A percentile compares a stretch with the other conserved stretches of the same genome.
Evolutionary conservation across 2,888 invertebrate species (phyloP).

Genomic region (Tenthredo amoena): DNA sequence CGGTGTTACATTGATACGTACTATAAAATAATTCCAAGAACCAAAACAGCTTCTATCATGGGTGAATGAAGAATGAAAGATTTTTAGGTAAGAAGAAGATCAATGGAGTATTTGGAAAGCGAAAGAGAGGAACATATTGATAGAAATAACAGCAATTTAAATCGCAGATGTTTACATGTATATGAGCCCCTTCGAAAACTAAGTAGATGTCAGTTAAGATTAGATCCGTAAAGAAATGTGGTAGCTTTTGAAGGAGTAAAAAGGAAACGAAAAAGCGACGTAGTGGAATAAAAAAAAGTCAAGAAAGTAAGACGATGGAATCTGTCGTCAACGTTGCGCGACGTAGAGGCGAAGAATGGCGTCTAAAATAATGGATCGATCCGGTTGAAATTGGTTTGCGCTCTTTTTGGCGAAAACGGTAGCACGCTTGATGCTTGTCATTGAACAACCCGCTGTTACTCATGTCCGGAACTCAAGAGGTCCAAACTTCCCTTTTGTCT

Average conservation of each 20-base stretch:
- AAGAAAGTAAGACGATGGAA: conserved; percentile 21
- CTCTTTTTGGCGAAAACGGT: conserved; percentile 21
- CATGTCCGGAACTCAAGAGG: background rate
- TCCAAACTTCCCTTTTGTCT: conserved; percentile 5
- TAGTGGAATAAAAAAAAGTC: background rate
- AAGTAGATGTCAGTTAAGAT: background rate
- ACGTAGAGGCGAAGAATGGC: conserved; percentile 31
- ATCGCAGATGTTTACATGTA: background rate
- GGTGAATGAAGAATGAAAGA: background rate
- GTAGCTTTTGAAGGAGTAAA: background rate
- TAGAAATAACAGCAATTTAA: background rate
- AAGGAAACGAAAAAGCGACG: conserved; percentile 5
- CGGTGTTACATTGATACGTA: background rate
- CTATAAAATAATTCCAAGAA: background rate
- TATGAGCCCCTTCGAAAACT: background rate
- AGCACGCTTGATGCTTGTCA: conserved; percentile 13
- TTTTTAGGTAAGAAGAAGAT: background rate
- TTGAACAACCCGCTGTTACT: conserved; percentile 17
- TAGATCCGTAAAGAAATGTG: background rate
- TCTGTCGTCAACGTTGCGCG: conserved; percentile 38
- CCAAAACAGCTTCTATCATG: background rate
- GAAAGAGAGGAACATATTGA: background rate
- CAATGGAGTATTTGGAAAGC: background rate
- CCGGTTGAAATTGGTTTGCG: conserved; percentile 46
- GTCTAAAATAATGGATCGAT: conserved; percentile 49